Conservation (phyloP, 2,888 invertebrate species). For the Ceriagrion tenellum region DNA sequence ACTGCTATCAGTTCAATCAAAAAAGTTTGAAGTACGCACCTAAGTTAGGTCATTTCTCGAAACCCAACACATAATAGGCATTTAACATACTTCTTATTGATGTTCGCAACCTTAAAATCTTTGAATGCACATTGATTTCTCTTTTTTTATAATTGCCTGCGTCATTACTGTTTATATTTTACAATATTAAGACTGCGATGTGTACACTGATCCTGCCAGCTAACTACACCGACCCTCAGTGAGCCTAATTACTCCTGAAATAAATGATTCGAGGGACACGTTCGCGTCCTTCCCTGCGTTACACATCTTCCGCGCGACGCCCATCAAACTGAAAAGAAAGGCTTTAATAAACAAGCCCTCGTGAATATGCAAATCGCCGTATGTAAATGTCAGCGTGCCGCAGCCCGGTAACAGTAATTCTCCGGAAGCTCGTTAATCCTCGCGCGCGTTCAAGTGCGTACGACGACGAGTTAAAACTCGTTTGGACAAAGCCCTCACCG, state of each 20-base stretch:
- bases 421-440: slow-evolving; percentile 34
- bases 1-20: too few species aligned
- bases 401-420: slow-evolving; percentile 21
- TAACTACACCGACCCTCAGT: not conserved
- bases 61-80: too few species aligned
- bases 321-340: slow-evolving; percentile 22
- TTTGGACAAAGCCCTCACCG: not conserved
- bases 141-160: too few species aligned
- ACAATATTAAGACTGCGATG: not conserved
- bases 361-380: slow-evolving; percentile 28
- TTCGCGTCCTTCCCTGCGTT: not conserved
- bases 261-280: not conserved
- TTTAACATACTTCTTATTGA: too few species aligned
- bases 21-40: too few species aligned
- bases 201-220: not conserved
- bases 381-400: not conserved
- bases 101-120: too few species aligned
- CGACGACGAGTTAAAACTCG: not conserved
- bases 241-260: not conserved
- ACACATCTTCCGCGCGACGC: not conserved
- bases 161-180: too few species aligned
- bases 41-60: too few species aligned
- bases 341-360: slow-evolving; percentile 14
- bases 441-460: slow-evolving; percentile 17
- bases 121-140: too few species aligned